These are phyloP conservation scores for Machimus rusticus DNA, from an alignment of 2,888 invertebrate genomes.

Conservation along the genomic window DNA sequence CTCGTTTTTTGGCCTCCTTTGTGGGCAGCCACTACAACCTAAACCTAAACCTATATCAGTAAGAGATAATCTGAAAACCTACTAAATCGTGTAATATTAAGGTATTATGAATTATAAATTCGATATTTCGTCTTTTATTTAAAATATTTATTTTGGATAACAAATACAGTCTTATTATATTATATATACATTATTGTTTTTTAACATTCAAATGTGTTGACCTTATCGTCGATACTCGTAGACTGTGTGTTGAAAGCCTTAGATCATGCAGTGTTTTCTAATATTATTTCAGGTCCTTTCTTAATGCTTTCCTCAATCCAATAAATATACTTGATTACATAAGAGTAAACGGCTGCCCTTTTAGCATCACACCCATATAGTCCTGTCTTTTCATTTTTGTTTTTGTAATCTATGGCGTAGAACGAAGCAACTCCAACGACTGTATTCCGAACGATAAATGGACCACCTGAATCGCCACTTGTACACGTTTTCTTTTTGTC, in stretches of 20 bases:
- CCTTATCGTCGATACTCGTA: no score
- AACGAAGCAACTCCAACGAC: not conserved
- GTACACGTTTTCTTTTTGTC: not conserved
- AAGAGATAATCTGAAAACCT: no score
- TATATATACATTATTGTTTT: not conserved
- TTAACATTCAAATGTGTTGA: not conserved
- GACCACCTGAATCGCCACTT: not conserved
- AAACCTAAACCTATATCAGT: no score
- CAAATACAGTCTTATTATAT: not conserved
- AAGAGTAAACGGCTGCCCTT: not conserved
- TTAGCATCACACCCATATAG: not conserved
- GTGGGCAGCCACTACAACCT: no score
- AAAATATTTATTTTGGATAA: not conserved
- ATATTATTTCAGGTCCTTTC: not conserved
- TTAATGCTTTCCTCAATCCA: not conserved
- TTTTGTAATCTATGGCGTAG: not conserved
- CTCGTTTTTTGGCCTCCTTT: no score
- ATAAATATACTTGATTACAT: not conserved
- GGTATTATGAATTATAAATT: not conserved
- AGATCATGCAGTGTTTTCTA: not conserved
- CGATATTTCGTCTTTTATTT: not conserved
- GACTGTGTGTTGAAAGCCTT: no score
- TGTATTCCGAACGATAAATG: not conserved
- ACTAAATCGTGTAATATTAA: no score
- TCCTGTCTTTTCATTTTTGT: not conserved